A percentile compares a stretch with the other conserved stretches of the same genome.
Conservation (phyloP, 2,113 vertebrate genomes). For the Arvicanthis niloticus region DNA sequence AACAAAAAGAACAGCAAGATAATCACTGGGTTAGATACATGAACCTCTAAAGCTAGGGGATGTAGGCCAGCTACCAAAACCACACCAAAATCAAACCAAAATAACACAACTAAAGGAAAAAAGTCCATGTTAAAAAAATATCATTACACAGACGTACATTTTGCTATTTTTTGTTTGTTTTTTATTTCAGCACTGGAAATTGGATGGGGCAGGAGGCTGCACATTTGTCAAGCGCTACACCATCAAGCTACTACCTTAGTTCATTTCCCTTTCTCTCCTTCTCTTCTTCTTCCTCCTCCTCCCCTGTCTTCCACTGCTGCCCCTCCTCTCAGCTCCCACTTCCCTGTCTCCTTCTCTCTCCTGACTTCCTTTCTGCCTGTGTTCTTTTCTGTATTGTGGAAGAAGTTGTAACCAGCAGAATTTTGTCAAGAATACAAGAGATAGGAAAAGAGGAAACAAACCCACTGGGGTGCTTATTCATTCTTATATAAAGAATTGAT, state of each 20-base stretch:
- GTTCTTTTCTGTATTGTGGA: not conserved
- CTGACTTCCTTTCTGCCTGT: not conserved
- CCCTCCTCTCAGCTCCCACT: not conserved
- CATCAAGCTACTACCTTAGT: not conserved
- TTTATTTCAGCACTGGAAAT: not conserved
- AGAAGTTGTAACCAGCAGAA: not conserved
- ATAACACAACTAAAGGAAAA: not conserved
- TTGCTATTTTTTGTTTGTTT: not conserved
- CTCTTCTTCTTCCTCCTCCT: not conserved
- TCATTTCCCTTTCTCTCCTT: not conserved
- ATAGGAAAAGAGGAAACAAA: not conserved
- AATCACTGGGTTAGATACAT: not conserved
- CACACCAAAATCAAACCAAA: not conserved
- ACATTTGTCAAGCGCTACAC: not conserved
- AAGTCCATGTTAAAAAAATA: not conserved
- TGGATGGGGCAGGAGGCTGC: not conserved
- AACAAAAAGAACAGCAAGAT: not conserved
- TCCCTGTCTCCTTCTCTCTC: not conserved
- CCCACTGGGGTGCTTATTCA: not conserved
- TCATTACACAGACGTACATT: not conserved
- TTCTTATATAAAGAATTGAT: not conserved
- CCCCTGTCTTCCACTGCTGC: not conserved
- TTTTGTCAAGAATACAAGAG: not conserved
- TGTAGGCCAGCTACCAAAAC: not conserved
- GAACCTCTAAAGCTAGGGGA: not conserved